A percentile compares a stretch with the other conserved stretches of the same genome.
Evolutionary conservation across 2,888 invertebrate species (phyloP).

Genomic region (Rotaria sp.): DNA sequence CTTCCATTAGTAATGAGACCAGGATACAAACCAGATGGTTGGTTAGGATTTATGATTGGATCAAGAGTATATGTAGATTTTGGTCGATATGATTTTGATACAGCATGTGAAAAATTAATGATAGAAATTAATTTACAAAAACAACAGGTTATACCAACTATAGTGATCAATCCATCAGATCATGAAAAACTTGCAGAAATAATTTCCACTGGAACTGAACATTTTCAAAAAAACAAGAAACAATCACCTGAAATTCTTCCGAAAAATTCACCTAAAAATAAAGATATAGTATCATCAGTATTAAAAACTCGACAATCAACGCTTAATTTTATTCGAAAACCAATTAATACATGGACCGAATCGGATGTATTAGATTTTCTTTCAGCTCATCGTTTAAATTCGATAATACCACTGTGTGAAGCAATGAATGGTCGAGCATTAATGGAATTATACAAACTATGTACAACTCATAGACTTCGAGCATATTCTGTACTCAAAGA

Average conservation of each 20-base stretch:
- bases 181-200: background rate
- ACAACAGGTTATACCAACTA: background rate
- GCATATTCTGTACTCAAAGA: background rate
- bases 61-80: background rate
- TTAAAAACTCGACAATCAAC: background rate
- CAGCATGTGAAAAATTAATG: background rate
- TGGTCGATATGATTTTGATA: background rate
- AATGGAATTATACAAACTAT: background rate
- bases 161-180: background rate
- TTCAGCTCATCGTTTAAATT: background rate
- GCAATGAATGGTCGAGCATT: background rate
- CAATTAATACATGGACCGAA: background rate
- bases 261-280: background rate
- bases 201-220: background rate
- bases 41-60: background rate
- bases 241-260: background rate
- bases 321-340: background rate
- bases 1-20: background rate
- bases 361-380: background rate
- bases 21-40: conserved; percentile 12
- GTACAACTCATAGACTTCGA: background rate
- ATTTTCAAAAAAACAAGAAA: background rate
- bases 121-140: background rate
- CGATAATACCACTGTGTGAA: background rate
- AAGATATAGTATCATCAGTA: background rate